Evolutionary conservation across 1,140 invertebrate genomes (phyloP), one percentile per base, ranked within the genome.

Genomic region (Lysiphlebus fabarum): DNA sequence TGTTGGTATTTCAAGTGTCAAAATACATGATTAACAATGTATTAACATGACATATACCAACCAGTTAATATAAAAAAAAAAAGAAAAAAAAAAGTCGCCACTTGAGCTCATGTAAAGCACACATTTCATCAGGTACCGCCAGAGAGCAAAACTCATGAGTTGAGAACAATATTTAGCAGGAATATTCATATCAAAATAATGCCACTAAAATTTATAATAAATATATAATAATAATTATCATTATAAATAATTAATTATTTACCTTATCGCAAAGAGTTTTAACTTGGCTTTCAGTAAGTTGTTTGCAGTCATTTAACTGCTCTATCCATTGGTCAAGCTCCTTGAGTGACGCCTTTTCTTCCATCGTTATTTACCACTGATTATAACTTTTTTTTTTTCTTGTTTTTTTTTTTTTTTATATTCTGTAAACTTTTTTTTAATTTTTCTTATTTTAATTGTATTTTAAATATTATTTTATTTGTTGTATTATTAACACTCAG

Each of bases 251-350:
- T 58, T 55, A 44, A 33, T 61, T 45, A 12, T 80, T 81, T 88
- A 98, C 96, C 94, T 99, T 99, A 84, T 99, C 97, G 86, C 97
- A 99, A 70, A 99, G 86, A 70, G 93, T 95, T 90, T 98, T 98
- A 64, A 99, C 97, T 95, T 99, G 96, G 82, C 92, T 95, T 87
- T 99, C 97, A 82, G 94, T 92, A 81, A 99, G 87, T 87, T 99
- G 97, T 87, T 98, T 98, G 87, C 97, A 99, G 81, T 99, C 95
- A 80, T 98, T 99, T 75, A 99, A 87, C 83, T 99, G 96, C 86
- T 98, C 96, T 82, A 99, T 98, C 96, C 96, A 99, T 84, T 95
- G 91, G 83, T 99, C 97, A 70, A 99, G 85, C 85, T 99, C 97
- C 81, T 97, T 98, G 80, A 95, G 85, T 72, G 91, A 91, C 73